Conservation (phyloP, 2,797 vertebrate species). For the Gymnocypris eckloni region DNA sequence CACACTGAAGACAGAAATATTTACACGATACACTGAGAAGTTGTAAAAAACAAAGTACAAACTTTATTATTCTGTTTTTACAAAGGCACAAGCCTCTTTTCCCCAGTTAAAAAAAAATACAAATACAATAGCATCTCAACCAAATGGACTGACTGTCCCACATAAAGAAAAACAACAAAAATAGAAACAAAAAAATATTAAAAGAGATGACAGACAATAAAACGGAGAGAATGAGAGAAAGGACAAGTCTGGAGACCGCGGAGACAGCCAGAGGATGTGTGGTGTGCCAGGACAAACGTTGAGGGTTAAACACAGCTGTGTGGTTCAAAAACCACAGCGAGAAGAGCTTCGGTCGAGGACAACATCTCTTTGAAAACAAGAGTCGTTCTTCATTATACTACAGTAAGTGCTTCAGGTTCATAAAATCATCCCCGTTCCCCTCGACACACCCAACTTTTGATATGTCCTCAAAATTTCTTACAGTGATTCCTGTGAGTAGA, state of each 20-base stretch:
- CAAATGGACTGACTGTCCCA: constrained; percentile 78
- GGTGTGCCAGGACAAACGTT: constrained; percentile 45
- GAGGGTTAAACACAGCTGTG: constrained; percentile 68
- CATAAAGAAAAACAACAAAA: constrained; percentile 71
- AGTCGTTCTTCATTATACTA: constrained; percentile 72
- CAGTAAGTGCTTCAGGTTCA: constrained; percentile 90
- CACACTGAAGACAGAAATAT: constrained; percentile 23
- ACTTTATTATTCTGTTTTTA: constrained; percentile 99
- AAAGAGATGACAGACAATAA: constrained; percentile 56
- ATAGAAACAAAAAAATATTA: constrained; percentile 57
- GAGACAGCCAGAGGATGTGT: constrained; percentile 46
- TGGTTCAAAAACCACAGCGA: constrained; percentile 72
- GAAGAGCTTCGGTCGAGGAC: constrained; percentile 78
- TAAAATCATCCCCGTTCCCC: constrained; percentile 57
- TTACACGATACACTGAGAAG: constrained; percentile 47
- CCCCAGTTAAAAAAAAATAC: constrained; percentile 69
- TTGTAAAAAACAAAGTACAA: constrained; percentile 99
- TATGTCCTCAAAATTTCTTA: constrained; percentile 68
- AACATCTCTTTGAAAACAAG: constrained; percentile 72
- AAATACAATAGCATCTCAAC: constrained; percentile 95
- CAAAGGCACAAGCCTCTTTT: constrained; percentile 97
- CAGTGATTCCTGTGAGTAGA: constrained; percentile 57
- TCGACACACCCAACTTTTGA: constrained; percentile 60
- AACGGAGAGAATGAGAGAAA: constrained; percentile 63
- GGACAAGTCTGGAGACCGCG: constrained; percentile 54